Conservation (phyloP, 2,797 vertebrate genomes). For the Crocidura indochinensis region DNA sequence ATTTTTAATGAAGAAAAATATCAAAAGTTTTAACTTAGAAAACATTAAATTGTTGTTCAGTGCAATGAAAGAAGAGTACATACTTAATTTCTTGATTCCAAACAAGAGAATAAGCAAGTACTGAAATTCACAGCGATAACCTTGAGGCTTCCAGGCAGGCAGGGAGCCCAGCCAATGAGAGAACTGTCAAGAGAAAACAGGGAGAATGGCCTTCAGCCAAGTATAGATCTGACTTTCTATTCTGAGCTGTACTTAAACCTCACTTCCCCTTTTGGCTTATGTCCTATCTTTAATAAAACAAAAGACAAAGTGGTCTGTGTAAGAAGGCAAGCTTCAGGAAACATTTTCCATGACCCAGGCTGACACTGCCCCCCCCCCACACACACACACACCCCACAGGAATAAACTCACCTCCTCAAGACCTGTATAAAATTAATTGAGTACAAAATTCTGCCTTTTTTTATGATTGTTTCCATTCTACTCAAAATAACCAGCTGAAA, state of each 20-base stretch:
- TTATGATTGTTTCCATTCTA: neutral
- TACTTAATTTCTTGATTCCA: no score
- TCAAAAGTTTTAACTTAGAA: neutral
- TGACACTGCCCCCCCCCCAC: neutral
- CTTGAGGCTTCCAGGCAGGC: constrained; percentile 13
- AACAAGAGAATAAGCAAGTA: neutral
- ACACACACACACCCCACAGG: neutral
- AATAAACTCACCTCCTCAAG: constrained; percentile 37
- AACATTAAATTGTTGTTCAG: neutral
- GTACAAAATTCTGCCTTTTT: neutral
- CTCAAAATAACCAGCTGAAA: neutral
- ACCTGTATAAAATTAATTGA: neutral
- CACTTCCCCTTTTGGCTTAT: constrained; percentile 54
- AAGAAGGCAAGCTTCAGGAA: constrained; percentile 35
- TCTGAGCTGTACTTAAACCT: constrained; percentile 74
- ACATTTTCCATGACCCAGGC: neutral
- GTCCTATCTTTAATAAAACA: constrained; percentile 56
- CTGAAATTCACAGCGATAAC: constrained; percentile 5
- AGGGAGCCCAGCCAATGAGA: constrained; percentile 22
- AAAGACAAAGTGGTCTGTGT: constrained; percentile 55
- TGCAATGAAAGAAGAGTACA: neutral
- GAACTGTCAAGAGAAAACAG: neutral
- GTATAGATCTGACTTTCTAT: constrained; percentile 74
- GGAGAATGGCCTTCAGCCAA: constrained; percentile 45
- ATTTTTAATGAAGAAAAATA: neutral